These are phyloP conservation scores for Tapirus indicus DNA, from an alignment of 2,797 vertebrate species.

Conservation along the genomic window DNA sequence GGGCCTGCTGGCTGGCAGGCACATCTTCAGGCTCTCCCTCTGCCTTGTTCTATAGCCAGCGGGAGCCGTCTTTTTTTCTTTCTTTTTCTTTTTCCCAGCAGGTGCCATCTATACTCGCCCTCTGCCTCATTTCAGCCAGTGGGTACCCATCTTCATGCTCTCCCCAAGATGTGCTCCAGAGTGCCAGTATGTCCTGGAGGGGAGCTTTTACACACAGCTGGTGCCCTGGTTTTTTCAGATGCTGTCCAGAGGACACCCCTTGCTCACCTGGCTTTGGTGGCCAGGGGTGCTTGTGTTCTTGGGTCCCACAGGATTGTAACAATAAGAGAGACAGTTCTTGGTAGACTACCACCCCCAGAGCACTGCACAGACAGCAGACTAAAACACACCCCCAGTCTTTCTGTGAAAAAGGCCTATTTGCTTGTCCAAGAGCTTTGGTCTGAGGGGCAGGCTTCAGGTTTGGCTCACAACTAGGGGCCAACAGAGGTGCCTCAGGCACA, in stretches of 20 bases:
- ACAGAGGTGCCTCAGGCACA: not conserved
- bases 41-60: not conserved
- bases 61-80: too few species aligned
- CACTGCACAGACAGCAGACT: not conserved
- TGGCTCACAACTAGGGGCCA: not conserved
- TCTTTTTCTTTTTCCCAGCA: too few species aligned
- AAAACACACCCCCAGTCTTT: not conserved
- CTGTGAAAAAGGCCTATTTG: not conserved
- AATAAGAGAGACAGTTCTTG: not conserved
- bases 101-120: not conserved
- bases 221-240: not conserved
- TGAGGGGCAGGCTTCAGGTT: not conserved
- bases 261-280: not conserved
- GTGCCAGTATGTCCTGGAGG: not conserved
- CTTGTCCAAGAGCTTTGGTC: not conserved
- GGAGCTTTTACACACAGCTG: too few species aligned
- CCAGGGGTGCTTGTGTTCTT: not conserved
- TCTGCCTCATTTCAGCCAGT: not conserved
- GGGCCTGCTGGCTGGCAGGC: not conserved
- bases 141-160: not conserved
- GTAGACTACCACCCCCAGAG: too few species aligned
- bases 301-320: too few species aligned
- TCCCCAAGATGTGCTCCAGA: not conserved
- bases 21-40: not conserved
- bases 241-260: not conserved